phyloP scores from a whole-genome alignment of 2,797 vertebrate genomes.

The Masticophis lateralis region DNA sequence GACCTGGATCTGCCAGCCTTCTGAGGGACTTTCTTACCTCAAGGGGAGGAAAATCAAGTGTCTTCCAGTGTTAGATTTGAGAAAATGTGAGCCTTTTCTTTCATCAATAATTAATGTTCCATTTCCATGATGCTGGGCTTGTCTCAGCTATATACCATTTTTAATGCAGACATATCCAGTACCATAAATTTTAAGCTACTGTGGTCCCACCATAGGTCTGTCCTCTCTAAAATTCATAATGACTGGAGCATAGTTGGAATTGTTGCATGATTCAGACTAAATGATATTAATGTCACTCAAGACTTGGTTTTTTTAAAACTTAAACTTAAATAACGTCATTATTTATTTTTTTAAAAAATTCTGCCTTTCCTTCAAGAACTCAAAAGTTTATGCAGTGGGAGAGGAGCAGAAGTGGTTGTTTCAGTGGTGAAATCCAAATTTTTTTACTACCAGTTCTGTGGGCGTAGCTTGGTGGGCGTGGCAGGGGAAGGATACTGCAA shows the following conservation, averaged over 20 bases:
- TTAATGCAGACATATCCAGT: neutral
- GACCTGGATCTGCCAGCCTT: neutral
- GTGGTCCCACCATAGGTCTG: neutral
- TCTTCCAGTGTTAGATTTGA: neutral
- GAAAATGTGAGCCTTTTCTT: neutral
- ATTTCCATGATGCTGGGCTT: neutral
- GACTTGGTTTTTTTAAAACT: no score
- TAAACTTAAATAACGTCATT: no score
- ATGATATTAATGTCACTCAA: neutral
- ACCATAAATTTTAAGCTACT: neutral
- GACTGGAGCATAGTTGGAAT: neutral
- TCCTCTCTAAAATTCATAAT: neutral
- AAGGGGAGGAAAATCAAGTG: neutral
- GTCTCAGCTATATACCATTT: neutral
- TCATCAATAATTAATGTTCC: neutral
- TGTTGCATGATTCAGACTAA: neutral
- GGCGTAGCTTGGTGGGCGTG: no score
- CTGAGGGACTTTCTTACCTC: neutral
- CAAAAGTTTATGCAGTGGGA: neutral
- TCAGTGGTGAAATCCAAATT: no score
- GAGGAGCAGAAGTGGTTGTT: neutral
- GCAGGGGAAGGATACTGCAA: no score
- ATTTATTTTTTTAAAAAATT: no score
- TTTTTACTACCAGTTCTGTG: no score
- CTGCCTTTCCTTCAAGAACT: neutral